Percentiles rank a stretch among this genome's conserved stretches.
Evolutionary conservation across 2,113 vertebrate species (phyloP).

Genomic region (Pelecanus crispus): DNA sequence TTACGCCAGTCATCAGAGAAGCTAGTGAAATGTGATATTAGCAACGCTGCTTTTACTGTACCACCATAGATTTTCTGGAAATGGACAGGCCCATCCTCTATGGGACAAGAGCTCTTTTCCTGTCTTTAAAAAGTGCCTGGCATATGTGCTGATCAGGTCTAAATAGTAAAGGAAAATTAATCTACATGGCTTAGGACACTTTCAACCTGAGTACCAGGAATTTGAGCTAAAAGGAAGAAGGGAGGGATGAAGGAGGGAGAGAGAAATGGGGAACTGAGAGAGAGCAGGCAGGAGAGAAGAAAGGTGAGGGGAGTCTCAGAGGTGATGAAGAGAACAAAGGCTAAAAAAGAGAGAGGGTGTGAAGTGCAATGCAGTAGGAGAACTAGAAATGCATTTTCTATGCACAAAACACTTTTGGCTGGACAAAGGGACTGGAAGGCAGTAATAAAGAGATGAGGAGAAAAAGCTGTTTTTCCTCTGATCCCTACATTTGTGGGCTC

Average conservation of each 20-base stretch:
- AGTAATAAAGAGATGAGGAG: neutral
- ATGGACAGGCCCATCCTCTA: neutral
- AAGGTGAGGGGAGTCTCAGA: neutral
- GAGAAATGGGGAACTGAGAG: neutral
- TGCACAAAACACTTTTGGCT: neutral
- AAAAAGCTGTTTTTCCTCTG: neutral
- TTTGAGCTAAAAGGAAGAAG: neutral
- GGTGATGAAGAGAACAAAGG: neutral
- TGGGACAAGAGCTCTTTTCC: neutral
- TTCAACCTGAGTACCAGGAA: neutral
- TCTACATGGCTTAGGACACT: neutral
- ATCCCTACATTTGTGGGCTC: neutral
- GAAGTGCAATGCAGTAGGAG: neutral
- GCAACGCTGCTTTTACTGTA: neutral
- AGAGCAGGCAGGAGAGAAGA: neutral
- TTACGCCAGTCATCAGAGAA: constrained; percentile 33
- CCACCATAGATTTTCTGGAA: neutral
- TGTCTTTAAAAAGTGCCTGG: neutral
- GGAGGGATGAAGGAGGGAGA: neutral
- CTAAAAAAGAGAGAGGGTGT: neutral
- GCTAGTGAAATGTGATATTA: constrained; percentile 4
- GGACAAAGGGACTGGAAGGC: neutral
- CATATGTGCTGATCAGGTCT: neutral
- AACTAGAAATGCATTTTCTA: neutral
- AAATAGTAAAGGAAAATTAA: neutral